Conservation (phyloP, 2,113 vertebrate genomes). For the Mola mola region DNA sequence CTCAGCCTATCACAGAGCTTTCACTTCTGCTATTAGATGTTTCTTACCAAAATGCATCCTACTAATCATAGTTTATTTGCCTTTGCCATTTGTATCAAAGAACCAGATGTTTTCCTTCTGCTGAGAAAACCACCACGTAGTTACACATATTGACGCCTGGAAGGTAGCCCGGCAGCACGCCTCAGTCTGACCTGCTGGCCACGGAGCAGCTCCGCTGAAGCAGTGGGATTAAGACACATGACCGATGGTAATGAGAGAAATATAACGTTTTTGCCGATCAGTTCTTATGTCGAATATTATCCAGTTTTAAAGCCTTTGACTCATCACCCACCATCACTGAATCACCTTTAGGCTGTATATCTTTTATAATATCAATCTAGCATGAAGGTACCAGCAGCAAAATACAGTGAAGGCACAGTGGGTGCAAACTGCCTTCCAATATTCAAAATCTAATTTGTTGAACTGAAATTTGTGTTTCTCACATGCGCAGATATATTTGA, state of each 20-base stretch:
- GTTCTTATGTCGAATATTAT: background rate
- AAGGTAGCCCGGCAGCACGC: background rate
- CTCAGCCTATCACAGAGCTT: too few relatives aligned
- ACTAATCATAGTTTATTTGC: background rate
- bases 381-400: background rate
- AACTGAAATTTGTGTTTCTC: conserved; percentile 23
- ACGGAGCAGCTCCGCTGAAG: background rate
- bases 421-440: background rate
- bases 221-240: background rate
- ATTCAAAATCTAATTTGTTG: conserved; percentile 8
- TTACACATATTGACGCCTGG: too few relatives aligned
- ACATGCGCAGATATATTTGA: conserved; percentile 36
- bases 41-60: background rate
- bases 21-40: too few relatives aligned
- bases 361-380: background rate
- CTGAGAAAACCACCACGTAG: too few relatives aligned
- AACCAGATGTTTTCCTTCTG: too few relatives aligned
- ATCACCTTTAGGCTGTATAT: background rate
- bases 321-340: too few relatives aligned
- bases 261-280: too few relatives aligned
- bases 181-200: conserved; percentile 5
- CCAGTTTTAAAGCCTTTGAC: background rate
- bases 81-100: too few relatives aligned
- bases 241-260: too few relatives aligned
- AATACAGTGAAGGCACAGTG: background rate